phyloP scores from a whole-genome alignment of 2,888 invertebrate species.

The Incurvaria masculella region DNA sequence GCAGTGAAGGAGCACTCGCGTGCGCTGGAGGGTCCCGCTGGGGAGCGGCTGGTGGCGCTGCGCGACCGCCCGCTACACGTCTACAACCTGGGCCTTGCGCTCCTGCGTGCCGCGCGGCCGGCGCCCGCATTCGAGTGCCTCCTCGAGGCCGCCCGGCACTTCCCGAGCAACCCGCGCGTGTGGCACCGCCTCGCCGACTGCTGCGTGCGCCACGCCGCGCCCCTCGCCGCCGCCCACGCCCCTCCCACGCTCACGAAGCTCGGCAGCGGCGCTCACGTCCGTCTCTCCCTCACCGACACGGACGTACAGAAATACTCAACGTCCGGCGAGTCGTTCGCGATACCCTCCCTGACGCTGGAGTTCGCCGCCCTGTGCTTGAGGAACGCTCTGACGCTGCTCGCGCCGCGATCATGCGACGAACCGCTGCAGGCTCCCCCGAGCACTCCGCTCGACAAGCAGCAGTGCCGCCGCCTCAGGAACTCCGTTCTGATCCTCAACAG shows the following conservation, averaged over 20 bases:
- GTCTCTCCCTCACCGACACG: not conserved
- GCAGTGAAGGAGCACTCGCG: not conserved
- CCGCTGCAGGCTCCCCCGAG: constrained; percentile 59
- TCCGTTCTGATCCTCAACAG: constrained; percentile 75
- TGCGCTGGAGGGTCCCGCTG: constrained; percentile 43
- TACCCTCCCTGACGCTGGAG: constrained; percentile 84
- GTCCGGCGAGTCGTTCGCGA: constrained; percentile 72
- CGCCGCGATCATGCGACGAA: constrained; percentile 41
- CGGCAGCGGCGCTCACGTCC: not conserved
- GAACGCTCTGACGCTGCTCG: constrained; percentile 75
- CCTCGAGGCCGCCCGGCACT: constrained; percentile 79
- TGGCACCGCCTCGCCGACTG: constrained; percentile 95
- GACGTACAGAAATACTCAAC: constrained; percentile 34
- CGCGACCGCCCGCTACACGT: constrained; percentile 62
- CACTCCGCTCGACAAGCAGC: constrained; percentile 58
- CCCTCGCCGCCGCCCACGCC: not conserved
- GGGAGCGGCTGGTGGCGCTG: constrained; percentile 38
- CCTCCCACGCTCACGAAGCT: not conserved
- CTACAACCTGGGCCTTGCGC: constrained; percentile 80
- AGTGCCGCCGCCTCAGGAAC: constrained; percentile 59
- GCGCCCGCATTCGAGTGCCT: constrained; percentile 89
- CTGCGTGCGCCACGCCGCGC: constrained; percentile 63
- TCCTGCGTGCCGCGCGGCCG: constrained; percentile 78
- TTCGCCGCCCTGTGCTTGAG: constrained; percentile 86
- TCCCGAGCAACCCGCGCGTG: constrained; percentile 83